Base-by-base conservation (phyloP, 1,140 invertebrate genomes). In the Potamilus streckersoni region DNA sequence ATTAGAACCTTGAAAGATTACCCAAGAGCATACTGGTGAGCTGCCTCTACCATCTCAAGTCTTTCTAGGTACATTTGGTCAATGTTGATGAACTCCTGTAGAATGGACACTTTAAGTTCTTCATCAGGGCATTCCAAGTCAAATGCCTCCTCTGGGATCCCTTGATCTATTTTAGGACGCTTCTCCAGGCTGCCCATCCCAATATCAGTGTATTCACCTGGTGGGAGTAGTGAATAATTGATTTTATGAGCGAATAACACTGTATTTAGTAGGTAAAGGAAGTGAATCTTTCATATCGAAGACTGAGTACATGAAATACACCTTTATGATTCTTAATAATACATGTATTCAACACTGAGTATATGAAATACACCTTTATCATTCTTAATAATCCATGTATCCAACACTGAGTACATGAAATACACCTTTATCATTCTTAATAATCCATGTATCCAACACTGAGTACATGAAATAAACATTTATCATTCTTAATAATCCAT, bases 71-170 rank as follows among this genome's bases (percentile, higher is more conserved):
- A 89, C 68, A 82, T 85, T n/a, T 85, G 78, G 82, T 90, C 89
- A 49, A 90, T 78, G 59, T 85, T 67, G 17, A 88, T 80, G 75
- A 90, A 90, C 75, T 90, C 87, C 61, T 88, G 80, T 56, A 90
- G 74, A 1, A 89, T 83, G 20, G 82, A 80, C n/a, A 81, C 74
- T 73, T 88, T 89, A 14, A 90, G 80, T 14, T 83, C 81, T 65
- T 79, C 67, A 69, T 89, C 83, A 61, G 84, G 83, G 73, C 89
- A 90, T 57, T 87, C 82, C n/a, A 88, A 77, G 19, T 88, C 83
- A 75, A 85, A 83, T n/a, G 87, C 88, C 75, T 88, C 87, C 38
- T 85, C 82, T 11, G 88, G 88, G 68, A 90, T 89, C 13, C 89
- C 89, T 17, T 79, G 74, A 31, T 80, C 76, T 65, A 88, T 80